Evolutionary conservation across 2,888 invertebrate genomes (phyloP).

Genomic region (Coleophora deauratella): DNA sequence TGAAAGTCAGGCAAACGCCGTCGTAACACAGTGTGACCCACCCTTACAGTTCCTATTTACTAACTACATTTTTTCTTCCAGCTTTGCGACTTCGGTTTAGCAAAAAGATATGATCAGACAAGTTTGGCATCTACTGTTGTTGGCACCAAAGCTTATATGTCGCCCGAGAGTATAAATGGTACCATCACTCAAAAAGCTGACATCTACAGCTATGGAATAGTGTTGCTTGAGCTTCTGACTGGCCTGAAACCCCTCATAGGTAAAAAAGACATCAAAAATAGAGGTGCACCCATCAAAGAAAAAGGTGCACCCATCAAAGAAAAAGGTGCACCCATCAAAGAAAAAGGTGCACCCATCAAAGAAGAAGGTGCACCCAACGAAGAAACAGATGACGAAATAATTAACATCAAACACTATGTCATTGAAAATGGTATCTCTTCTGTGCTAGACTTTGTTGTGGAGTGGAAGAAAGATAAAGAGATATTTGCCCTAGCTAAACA

Average conservation of each 20-base stretch:
- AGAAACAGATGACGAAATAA: slow-evolving; percentile 65
- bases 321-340: no score
- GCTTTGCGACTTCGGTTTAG: slow-evolving; percentile 85
- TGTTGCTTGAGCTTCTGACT: slow-evolving; percentile 81
- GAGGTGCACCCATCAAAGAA: no score
- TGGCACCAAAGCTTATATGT: slow-evolving; percentile 84
- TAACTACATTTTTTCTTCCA: slow-evolving; percentile 40
- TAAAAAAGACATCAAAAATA: no score
- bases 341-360: no score
- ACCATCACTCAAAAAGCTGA: slow-evolving; percentile 84
- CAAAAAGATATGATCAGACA: slow-evolving; percentile 70
- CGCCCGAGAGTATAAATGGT: slow-evolving; percentile 81
- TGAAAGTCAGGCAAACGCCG: no score
- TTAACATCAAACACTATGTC: slow-evolving; percentile 59
- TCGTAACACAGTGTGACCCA: no score
- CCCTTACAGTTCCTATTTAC: no score
- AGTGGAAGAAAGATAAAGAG: slow-evolving; percentile 66
- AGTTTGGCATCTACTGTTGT: slow-evolving; percentile 69
- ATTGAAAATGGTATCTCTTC: slow-evolving; percentile 60
- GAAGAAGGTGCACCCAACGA: neutral
- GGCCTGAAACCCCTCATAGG: slow-evolving; percentile 78
- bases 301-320: no score
- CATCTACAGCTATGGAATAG: slow-evolving; percentile 85
- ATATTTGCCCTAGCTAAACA: slow-evolving; percentile 69
- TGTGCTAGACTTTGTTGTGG: slow-evolving; percentile 72